Evolutionary conservation across 2,113 vertebrate genomes (phyloP), one percentile per base, ranked within the genome.

Genomic region (Rhinoderma darwinii): DNA sequence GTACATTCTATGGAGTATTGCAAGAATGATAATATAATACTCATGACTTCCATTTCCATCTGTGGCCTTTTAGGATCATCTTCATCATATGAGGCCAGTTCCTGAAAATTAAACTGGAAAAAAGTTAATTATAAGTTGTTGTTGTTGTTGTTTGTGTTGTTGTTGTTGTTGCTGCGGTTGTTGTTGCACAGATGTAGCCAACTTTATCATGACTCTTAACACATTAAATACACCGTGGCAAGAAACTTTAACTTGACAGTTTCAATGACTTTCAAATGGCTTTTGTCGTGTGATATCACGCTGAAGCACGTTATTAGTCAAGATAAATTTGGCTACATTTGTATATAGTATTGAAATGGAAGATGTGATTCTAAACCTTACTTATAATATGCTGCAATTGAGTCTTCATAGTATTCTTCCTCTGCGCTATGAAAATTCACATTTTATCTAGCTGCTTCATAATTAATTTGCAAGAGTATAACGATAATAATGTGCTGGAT

Each of bases 401-500:
- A 72, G 68, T 25, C 41, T 70, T 41, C 37, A 41, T 41, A 39
- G 68, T 72, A 25, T 72, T 72, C 37, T 25, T 72, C 35, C 35
- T 72, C 32, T 39, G 32, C 68, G 10, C 35, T 41, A 41, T 72
- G 18, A 72, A 41, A 39, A 72, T 72, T 72, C 20, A 17, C 37
- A 72, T 72, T 37, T 72, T 72, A 37, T 72, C 35, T 41, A 25
- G 68, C 20, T 72, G 68, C 68, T 72, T 72, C 20, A 72, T 72
- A 72, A 72, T 72, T 72, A 41, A 72, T 39, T 72, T 41, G 68
- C 37, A 72, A 25, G 37, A 41, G 37, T 72, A 41, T 41, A 37
- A 72, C 37, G 68, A 72, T 72, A 72, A 72, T 72, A 70, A 70
- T 39, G 66, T 70, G 66, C 66, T 22, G 66, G 39, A 39, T 70